These are phyloP conservation scores for Ganaspis brasiliensis DNA, from an alignment of 2,888 invertebrate species.

Conservation along the genomic window DNA sequence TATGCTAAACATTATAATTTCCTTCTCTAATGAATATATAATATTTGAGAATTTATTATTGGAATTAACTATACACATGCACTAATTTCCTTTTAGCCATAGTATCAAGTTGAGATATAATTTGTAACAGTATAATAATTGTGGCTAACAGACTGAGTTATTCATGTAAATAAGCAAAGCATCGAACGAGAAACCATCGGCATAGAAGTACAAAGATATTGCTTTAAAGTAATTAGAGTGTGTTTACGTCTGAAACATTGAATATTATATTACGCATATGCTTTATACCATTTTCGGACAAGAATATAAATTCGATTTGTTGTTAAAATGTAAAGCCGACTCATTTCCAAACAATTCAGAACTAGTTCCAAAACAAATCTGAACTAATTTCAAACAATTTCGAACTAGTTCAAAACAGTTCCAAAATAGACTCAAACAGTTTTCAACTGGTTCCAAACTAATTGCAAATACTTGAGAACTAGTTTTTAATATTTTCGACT, in stretches of 20 bases:
- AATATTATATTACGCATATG: neutral
- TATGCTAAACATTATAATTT: neutral
- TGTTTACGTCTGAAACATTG: neutral
- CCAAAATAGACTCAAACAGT: too few species aligned
- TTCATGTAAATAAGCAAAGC: neutral
- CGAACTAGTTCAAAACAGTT: too few species aligned
- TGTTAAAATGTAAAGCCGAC: too few species aligned
- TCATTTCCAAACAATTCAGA: too few species aligned
- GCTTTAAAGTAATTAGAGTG: neutral
- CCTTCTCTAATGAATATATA: neutral
- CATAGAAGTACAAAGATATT: slow-evolving; percentile 11
- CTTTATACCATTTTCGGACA: neutral
- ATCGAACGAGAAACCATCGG: neutral
- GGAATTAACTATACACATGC: neutral
- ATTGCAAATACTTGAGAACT: too few species aligned
- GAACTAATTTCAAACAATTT: too few species aligned
- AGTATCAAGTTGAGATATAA: neutral
- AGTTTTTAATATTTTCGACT: too few species aligned
- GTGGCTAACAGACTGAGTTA: neutral
- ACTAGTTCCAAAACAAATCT: too few species aligned
- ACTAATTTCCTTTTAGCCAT: neutral
- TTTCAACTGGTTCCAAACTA: too few species aligned
- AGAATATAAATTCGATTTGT: too few species aligned
- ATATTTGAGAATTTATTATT: neutral
- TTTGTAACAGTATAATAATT: neutral